phyloP scores from a whole-genome alignment of 2,797 vertebrate species.

The Ceryle rudis region DNA sequence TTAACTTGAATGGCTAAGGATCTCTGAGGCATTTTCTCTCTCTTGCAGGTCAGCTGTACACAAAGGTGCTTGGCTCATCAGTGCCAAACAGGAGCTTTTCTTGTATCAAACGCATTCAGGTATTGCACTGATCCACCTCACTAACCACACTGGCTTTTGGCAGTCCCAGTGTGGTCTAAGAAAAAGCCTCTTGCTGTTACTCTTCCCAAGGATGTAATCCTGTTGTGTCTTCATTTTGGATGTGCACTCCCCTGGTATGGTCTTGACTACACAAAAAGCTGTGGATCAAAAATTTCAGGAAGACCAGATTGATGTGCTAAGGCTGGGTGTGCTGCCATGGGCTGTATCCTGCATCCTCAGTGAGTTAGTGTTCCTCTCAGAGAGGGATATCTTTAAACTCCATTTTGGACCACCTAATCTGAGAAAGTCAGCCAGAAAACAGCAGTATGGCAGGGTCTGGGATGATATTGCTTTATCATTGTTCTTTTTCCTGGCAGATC shows the following conservation, averaged over 20 bases:
- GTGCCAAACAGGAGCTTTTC: conserved; percentile 81
- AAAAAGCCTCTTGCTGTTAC: not conserved
- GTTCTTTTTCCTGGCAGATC: not conserved
- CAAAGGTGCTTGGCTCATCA: conserved; percentile 79
- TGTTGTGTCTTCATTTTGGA: not conserved
- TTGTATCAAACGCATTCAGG: conserved; percentile 80
- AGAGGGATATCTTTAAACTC: not conserved
- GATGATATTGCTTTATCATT: accelerated
- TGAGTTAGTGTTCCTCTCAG: not conserved
- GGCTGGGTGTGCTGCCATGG: not conserved
- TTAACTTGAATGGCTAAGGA: not conserved
- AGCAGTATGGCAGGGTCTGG: not conserved
- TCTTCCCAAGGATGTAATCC: not conserved
- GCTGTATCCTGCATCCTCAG: not conserved
- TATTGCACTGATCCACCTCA: not conserved
- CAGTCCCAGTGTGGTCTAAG: accelerated
- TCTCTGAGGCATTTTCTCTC: not conserved
- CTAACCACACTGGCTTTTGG: accelerated
- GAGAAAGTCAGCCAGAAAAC: not conserved
- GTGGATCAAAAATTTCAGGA: not conserved
- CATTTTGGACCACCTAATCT: not conserved
- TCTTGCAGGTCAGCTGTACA: conserved; percentile 74
- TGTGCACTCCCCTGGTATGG: not conserved
- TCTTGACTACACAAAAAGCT: not conserved
- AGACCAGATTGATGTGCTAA: not conserved